phyloP scores from a whole-genome alignment of 2,888 invertebrate species.

The Fragum whitleyi region DNA sequence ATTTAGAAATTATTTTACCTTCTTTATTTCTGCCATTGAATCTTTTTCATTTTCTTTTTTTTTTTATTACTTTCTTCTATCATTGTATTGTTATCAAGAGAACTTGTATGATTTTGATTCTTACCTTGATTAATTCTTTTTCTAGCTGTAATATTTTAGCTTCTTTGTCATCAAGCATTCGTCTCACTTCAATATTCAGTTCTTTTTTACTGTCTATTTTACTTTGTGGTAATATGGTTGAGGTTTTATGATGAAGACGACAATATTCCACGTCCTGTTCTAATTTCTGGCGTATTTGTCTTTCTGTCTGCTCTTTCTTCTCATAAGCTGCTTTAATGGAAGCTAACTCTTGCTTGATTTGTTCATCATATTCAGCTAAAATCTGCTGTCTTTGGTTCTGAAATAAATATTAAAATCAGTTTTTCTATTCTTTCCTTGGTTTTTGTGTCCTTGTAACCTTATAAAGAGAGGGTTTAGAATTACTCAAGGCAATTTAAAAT shows the following conservation, averaged over 20 bases:
- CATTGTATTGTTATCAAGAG: too few relatives aligned
- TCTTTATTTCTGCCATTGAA: too few relatives aligned
- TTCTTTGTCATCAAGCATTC: constrained; percentile 89
- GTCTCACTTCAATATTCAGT: constrained; percentile 86
- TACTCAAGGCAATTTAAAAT: too few relatives aligned
- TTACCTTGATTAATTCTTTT: constrained; percentile 78
- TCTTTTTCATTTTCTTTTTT: too few relatives aligned
- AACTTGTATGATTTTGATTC: too few relatives aligned
- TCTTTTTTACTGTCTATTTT: constrained; percentile 51
- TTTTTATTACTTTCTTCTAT: too few relatives aligned
- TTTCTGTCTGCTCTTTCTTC: constrained; percentile 93
- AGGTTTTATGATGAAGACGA: constrained; percentile 64
- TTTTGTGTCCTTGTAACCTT: too few relatives aligned
- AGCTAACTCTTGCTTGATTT: constrained; percentile 92
- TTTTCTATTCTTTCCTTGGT: too few relatives aligned
- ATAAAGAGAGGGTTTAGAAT: too few relatives aligned
- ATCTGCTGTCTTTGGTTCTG: constrained; percentile 76
- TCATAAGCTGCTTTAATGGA: constrained; percentile 94
- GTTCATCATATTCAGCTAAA: constrained; percentile 91
- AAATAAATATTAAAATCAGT: neutral
- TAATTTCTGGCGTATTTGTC: constrained; percentile 92
- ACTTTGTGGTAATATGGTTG: constrained; percentile 28
- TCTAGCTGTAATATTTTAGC: constrained; percentile 87
- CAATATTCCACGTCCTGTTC: constrained; percentile 91
- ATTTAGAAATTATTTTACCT: too few relatives aligned